These are phyloP conservation scores for Prolemur simus DNA, from an alignment of 2,113 vertebrate genomes.

Conservation along the genomic window DNA sequence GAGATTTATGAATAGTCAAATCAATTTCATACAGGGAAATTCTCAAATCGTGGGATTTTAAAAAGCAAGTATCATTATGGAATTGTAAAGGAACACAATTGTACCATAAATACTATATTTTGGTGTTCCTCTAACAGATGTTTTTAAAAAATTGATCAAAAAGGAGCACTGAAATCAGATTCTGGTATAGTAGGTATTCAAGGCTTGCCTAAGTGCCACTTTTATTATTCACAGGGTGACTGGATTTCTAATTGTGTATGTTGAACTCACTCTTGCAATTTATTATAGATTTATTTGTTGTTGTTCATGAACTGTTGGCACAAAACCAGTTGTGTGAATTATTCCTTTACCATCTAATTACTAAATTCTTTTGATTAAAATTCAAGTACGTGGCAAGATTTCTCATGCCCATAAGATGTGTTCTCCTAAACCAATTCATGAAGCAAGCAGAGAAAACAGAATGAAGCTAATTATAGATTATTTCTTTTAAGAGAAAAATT, in stretches of 20 bases:
- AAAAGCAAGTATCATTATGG: not conserved
- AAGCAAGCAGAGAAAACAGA: slow-evolving; percentile 45
- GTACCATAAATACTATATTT: not conserved
- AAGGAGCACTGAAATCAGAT: not conserved
- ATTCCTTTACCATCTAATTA: slow-evolving; percentile 37
- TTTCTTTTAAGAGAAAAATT: not conserved
- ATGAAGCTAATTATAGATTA: slow-evolving; percentile 1
- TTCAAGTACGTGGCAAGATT: not conserved
- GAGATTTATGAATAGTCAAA: not conserved
- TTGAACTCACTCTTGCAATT: slow-evolving; percentile 26
- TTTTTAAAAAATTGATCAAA: slow-evolving; percentile 5
- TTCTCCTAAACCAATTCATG: slow-evolving; percentile 25
- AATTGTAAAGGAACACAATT: not conserved
- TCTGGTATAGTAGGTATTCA: not conserved
- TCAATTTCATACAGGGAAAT: not conserved
- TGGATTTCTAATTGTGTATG: not conserved
- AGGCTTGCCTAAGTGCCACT: not conserved
- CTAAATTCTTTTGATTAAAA: slow-evolving; percentile 67
- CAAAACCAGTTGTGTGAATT: slow-evolving; percentile 25
- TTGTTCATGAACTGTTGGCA: slow-evolving; percentile 28
- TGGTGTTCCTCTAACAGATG: not conserved
- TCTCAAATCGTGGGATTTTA: not conserved
- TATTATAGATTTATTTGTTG: slow-evolving; percentile 51
- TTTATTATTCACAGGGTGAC: not conserved
- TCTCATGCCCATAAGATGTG: slow-evolving; percentile 2